Percentiles rank a stretch among this genome's conserved stretches.
These are phyloP conservation scores for Sinelater perroti DNA, from an alignment of 2,888 invertebrate genomes.

Conservation along the genomic window DNA sequence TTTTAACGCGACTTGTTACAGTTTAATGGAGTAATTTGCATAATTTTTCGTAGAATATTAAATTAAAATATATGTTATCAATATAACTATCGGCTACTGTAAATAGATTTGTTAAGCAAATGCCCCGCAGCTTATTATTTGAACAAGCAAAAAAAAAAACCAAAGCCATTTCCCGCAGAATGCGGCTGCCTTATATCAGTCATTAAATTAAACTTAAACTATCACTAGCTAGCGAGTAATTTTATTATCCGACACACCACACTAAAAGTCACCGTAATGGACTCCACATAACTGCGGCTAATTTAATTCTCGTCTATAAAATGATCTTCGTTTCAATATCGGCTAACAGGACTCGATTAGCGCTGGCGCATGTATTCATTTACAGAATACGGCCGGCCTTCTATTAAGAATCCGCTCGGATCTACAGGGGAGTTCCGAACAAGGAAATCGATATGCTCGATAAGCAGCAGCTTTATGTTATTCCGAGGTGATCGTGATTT, in stretches of 20 bases:
- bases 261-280: conserved; percentile 43
- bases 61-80: no score
- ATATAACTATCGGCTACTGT: no score
- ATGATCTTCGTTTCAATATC: conserved; percentile 40
- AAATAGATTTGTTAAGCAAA: no score
- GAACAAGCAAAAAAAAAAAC: conserved; percentile 12
- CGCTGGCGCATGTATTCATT: conserved; percentile 14
- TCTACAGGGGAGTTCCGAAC: background rate
- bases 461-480: conserved; percentile 8
- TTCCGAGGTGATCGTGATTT: conserved; percentile 1
- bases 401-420: conserved; percentile 14
- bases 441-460: conserved; percentile 5
- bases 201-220: conserved; percentile 19
- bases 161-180: conserved; percentile 4
- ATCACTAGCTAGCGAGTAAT: conserved; percentile 14
- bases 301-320: conserved; percentile 44
- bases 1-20: no score
- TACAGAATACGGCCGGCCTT: conserved; percentile 17
- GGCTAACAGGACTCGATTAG: conserved; percentile 36
- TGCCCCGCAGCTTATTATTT: no score
- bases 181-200: conserved; percentile 13
- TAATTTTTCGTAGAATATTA: no score
- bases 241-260: conserved; percentile 19
- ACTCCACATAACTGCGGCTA: conserved; percentile 43
- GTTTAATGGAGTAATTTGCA: no score